Evolutionary conservation across 2,888 invertebrate species (phyloP), one percentile per base, ranked within the genome.

Genomic region (Fabriciana adippe): DNA sequence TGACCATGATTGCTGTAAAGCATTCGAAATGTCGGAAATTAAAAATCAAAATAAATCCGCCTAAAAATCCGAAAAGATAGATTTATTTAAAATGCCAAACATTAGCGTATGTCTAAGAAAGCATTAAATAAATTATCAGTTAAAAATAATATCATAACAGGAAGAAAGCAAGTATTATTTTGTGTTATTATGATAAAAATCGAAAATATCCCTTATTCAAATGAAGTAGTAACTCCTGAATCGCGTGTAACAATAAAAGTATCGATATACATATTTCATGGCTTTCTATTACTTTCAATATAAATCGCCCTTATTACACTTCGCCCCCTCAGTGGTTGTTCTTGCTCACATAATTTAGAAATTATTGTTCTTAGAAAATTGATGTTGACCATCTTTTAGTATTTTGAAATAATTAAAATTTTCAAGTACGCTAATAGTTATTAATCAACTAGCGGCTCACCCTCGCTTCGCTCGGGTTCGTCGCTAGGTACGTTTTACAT

Each of bases 201-300:
- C 35, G 13, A 14, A 51, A 35, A 35, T 51, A 51, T 35, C 18
- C 16, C 35, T 50, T 61, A 61, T 51, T 51, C n/a, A 61, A 61
- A 51, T 35, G 8, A 13, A 21, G 15, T 47, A 57, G 47, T 59
- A 59, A 47, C 47, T n/a, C 35, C 15, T 61, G 35, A 35, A 18
- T 60, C 18, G 50, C 51, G 50, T 50, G 50, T 13, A 50, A 50
- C 35, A 60, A 18, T 50, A 50, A 60, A 50, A n/a, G 6, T 60
- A 60, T 31, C 45, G 21, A 50, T 60, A 60, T 41, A 41, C 35
- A 41, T 18, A 45, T 48, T 59, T 59, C n/a, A 59, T 59, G 59
- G n/a, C 48, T 41, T 41, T 41, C 2, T 31, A 48, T 59, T 48
- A 59, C 31, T 48, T 59, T 59, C 59, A n/a, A 47, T n/a, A 50